Evolutionary conservation across 53 echinoderm and acorn worm genomes (phyloP).

Genomic region (Temnopleurus reevesii): DNA sequence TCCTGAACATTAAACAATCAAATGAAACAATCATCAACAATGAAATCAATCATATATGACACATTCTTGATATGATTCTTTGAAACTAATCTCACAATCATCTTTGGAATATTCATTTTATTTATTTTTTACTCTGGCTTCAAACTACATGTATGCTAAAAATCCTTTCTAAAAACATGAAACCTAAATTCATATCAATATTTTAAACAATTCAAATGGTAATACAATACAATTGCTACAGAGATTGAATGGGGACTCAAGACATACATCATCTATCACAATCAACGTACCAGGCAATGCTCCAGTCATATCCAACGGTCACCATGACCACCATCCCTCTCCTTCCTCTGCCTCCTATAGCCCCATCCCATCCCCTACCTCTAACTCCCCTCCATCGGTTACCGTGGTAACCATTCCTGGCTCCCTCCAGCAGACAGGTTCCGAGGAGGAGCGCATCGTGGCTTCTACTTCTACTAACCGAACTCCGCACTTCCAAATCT

Average conservation of each 20-base stretch:
- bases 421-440: conserved; percentile 24
- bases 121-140: not conserved
- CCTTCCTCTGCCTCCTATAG: conserved; percentile 26
- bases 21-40: too few relatives aligned
- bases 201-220: not conserved
- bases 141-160: not conserved
- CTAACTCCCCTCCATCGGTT: conserved; percentile 28
- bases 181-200: not conserved
- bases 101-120: not conserved
- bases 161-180: not conserved
- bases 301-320: conserved; percentile 34
- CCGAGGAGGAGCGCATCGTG: conserved; percentile 49
- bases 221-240: not conserved
- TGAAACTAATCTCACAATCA: not conserved
- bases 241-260: conserved; percentile 33
- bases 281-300: conserved; percentile 46
- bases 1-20: too few relatives aligned
- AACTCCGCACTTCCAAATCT: conserved; percentile 63
- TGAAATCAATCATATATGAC: not conserved
- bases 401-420: conserved; percentile 18
- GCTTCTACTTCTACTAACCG: conserved; percentile 51
- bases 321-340: not conserved
- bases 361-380: conserved; percentile 22
- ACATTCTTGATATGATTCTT: not conserved
- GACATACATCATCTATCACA: conserved; percentile 26